These are phyloP conservation scores for Lasaia peninsularis DNA, from an alignment of 1,140 invertebrate genomes.

Conservation along the genomic window DNA sequence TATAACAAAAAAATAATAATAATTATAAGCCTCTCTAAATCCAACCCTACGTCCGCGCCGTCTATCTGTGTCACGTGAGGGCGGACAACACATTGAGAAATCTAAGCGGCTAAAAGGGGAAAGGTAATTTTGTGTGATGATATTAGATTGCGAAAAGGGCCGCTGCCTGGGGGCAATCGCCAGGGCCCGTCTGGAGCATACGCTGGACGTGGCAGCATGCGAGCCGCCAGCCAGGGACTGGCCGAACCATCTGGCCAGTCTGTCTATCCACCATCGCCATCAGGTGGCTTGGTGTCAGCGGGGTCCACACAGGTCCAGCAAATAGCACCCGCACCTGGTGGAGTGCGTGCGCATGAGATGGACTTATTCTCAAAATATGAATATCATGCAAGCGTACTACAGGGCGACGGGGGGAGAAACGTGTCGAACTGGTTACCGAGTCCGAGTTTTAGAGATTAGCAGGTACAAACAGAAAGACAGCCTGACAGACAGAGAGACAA, in stretches of 20 bases:
- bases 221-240: slow-evolving; percentile 12
- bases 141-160: slow-evolving; percentile 15
- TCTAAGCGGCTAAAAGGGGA: too few species aligned
- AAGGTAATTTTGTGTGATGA: too few species aligned
- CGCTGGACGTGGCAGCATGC: slow-evolving; percentile 21
- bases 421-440: too few species aligned
- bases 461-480: too few species aligned
- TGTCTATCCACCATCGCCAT: slow-evolving; percentile 13
- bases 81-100: too few species aligned
- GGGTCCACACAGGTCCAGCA: neutral
- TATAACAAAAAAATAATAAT: too few species aligned
- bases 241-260: neutral
- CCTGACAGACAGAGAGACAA: too few species aligned
- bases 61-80: too few species aligned
- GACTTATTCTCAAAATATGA: neutral
- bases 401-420: slow-evolving; percentile 13
- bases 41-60: too few species aligned
- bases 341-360: slow-evolving; percentile 13
- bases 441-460: too few species aligned
- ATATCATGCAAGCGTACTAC: slow-evolving; percentile 13
- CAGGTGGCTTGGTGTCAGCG: slow-evolving; percentile 11
- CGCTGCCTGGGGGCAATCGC: slow-evolving; percentile 23
- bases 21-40: too few species aligned
- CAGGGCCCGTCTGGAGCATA: slow-evolving; percentile 23
- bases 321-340: slow-evolving; percentile 12